Evolutionary conservation across 2,888 invertebrate species (phyloP), one percentile per base, ranked within the genome.

Genomic region (Drosophila paramelanica): DNA sequence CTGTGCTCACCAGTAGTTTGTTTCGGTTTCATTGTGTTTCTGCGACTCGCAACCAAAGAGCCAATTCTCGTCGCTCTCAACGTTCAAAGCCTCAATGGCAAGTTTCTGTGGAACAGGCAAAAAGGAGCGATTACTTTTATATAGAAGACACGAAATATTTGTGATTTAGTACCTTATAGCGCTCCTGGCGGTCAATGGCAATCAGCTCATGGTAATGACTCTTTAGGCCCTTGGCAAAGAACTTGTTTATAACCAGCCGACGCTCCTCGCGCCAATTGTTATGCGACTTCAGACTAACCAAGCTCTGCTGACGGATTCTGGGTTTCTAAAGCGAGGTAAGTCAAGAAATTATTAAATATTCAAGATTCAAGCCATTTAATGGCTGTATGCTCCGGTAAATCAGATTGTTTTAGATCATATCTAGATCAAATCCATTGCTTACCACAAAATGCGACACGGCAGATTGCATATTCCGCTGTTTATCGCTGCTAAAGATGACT

Each of bases 1-100:
- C 5, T 42, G 7, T 14, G 25, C 56, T 49, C 20, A 88, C 86
- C 86, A 86, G 39, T 55, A 64, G 0, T 56, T 33, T 2, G 56
- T 49, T 0, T 46, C 73, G 2, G 72, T 64, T 20, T 65, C 51
- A 23, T 60, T 77, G 42, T 64, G 23, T 3, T n/a, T 92, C 68
- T 94, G 93, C 1, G 96, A 95, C 59, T 94, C 93, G 88, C 97
- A 97, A 14, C 95, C 96, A 89, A 95, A 96, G 17, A 97, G 91
- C 97, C 97, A 97, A 72, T 96, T 95, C 2, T 60, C 79, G 46
- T 93, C 94, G 25, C 94, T 93, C 50, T 95, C 94, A 13, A 96
- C 93, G 90, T 96, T 96, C 1, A 95, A 90, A 0, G 95, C 94
- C 82, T 96, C 94, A 2, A 97, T 93, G 0, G 95, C 95, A 31